phyloP scores from a whole-genome alignment of 2,113 vertebrate species.

The Gymnorhina tibicen region DNA sequence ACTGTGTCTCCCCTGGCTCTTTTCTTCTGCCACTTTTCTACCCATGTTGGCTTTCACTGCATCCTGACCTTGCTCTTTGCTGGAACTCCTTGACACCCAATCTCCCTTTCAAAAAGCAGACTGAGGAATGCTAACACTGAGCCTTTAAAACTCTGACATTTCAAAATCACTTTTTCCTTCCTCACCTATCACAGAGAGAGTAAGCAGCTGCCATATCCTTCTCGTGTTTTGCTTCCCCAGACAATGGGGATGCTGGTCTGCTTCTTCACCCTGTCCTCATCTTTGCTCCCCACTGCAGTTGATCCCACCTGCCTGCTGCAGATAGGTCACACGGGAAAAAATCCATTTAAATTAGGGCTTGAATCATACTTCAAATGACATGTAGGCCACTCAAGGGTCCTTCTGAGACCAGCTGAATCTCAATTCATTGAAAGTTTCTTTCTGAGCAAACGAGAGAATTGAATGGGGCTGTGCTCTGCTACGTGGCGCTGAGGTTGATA shows the following conservation, averaged over 20 bases:
- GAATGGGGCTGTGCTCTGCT: slow-evolving; percentile 13
- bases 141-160: not conserved
- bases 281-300: not conserved
- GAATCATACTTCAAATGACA: not conserved
- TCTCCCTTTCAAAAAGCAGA: not conserved
- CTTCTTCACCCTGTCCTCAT: not conserved
- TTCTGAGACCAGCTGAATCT: not conserved
- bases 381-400: not conserved
- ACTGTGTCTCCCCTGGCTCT: fast-evolving
- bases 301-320: not conserved
- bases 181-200: not conserved
- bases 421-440: slow-evolving; percentile 12
- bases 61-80: not conserved
- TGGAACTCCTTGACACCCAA: not conserved
- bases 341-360: not conserved
- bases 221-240: not conserved
- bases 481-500: slow-evolving; percentile 26
- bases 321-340: not conserved
- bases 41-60: not conserved
- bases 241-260: not conserved
- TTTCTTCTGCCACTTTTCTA: not conserved
- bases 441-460: not conserved
- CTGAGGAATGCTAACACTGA: not conserved
- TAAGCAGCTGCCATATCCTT: not conserved
- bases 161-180: not conserved